Percentiles rank a stretch among this genome's conserved stretches.
phyloP scores from a whole-genome alignment of 2,888 invertebrate genomes.

The Lasius platythorax region DNA sequence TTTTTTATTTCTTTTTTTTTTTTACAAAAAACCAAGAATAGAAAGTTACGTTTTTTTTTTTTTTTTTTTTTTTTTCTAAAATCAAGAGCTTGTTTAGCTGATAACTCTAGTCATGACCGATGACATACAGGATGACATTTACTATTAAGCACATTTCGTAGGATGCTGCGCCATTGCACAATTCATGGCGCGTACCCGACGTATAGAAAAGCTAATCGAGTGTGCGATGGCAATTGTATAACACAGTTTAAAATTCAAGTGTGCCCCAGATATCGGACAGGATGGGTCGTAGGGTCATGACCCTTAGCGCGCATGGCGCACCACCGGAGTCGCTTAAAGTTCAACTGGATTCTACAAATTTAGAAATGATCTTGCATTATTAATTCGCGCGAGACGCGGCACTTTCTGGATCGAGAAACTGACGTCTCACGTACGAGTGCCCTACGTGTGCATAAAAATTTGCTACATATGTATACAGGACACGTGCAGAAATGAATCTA shows the following conservation, averaged over 20 bases:
- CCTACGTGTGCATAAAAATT: not conserved
- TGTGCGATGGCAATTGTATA: conserved; percentile 70
- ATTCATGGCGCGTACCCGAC: conserved; percentile 1
- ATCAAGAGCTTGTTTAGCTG: not conserved
- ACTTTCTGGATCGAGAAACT: conserved; percentile 25
- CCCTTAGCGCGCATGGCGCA: conserved; percentile 63
- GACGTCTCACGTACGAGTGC: not conserved
- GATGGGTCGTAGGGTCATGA: conserved; percentile 78
- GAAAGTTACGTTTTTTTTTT: no score
- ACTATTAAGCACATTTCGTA: conserved; percentile 27
- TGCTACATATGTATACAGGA: not conserved
- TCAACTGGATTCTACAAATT: conserved; percentile 63
- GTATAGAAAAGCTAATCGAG: conserved; percentile 68
- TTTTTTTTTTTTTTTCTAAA: not conserved
- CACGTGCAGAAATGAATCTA: not conserved
- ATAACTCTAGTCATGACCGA: conserved; percentile 23
- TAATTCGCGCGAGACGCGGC: conserved; percentile 62
- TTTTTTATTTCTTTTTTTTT: not conserved
- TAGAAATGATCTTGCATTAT: conserved; percentile 67
- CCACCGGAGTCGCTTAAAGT: conserved; percentile 68
- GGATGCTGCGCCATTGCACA: conserved; percentile 5
- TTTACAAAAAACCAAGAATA: not conserved
- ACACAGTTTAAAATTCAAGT: conserved; percentile 81
- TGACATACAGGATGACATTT: conserved; percentile 51
- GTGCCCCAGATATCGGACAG: conserved; percentile 78